These are phyloP conservation scores for Tetramorium simillimum DNA, from an alignment of 1,140 invertebrate species.

Conservation along the genomic window DNA sequence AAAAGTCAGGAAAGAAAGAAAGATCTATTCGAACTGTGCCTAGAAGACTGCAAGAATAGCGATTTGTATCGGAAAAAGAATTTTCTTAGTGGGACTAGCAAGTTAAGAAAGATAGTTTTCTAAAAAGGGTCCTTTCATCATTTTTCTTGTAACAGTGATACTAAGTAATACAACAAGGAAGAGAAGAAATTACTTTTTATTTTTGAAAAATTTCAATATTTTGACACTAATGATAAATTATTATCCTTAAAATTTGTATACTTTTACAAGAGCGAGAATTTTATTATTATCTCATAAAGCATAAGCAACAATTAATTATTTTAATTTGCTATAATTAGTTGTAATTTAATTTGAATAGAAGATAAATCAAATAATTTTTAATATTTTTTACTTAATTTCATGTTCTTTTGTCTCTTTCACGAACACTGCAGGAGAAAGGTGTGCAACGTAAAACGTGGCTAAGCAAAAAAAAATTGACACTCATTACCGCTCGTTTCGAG, in stretches of 20 bases:
- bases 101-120: constrained; percentile 38
- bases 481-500: constrained; percentile 70
- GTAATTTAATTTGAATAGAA: background rate
- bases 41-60: constrained; percentile 50
- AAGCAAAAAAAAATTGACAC: constrained; percentile 68
- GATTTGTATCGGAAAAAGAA: constrained; percentile 59
- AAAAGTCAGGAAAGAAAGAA: constrained; percentile 23
- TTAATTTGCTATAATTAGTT: background rate
- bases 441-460: constrained; percentile 51
- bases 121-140: constrained; percentile 34
- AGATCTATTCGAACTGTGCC: constrained; percentile 44
- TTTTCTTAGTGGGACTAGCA: constrained; percentile 47
- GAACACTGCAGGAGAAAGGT: constrained; percentile 3
- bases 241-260: background rate
- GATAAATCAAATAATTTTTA: background rate
- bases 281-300: background rate
- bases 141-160: constrained; percentile 27
- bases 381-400: background rate
- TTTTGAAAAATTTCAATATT: constrained; percentile 11
- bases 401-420: background rate
- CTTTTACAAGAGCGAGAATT: background rate
- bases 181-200: background rate
- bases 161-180: background rate
- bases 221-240: constrained; percentile 24
- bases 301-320: background rate